Conservation (phyloP, 2,888 invertebrate genomes). For the Dryobota labecula region DNA sequence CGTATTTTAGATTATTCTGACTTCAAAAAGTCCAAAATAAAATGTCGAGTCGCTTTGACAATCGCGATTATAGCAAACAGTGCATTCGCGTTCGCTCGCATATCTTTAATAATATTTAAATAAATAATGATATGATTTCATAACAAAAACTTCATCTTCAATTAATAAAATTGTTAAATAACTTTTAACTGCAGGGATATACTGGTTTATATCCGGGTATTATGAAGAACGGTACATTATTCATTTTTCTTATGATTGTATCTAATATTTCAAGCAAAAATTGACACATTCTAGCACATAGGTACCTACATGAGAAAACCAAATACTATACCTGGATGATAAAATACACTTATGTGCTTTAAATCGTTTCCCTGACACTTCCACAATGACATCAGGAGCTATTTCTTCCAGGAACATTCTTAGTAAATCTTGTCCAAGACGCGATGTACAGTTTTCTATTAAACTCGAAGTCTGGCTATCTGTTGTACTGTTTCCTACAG, state of each 20-base stretch:
- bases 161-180: neutral
- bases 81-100: neutral
- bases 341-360: conserved; percentile 98
- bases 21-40: neutral
- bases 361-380: conserved; percentile 95
- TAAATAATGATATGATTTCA: neutral
- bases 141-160: neutral
- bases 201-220: neutral
- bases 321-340: conserved; percentile 91
- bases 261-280: neutral
- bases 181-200: neutral
- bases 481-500: conserved; percentile 83
- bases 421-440: conserved; percentile 96
- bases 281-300: neutral
- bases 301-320: neutral
- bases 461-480: conserved; percentile 83
- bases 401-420: conserved; percentile 98
- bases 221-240: neutral
- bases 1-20: neutral
- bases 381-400: conserved; percentile 96
- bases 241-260: neutral
- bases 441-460: conserved; percentile 87
- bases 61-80: neutral
- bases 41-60: neutral
- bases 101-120: neutral